phyloP scores from a whole-genome alignment of 35 echinoderm and acorn worm genomes.

The Lytechinus pictus region DNA sequence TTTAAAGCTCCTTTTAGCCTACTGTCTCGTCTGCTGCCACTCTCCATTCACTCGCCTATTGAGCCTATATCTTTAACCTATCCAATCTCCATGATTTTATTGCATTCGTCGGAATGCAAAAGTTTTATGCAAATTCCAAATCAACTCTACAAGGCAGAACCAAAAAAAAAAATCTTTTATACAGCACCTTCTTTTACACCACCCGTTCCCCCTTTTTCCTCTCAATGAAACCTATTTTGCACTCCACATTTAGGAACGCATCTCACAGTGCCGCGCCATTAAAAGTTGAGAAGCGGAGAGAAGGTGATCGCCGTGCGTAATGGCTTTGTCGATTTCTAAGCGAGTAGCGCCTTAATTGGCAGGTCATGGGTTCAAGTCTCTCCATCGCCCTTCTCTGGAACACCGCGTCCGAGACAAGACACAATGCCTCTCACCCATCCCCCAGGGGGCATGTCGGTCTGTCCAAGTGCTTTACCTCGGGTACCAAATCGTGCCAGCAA shows the following conservation, averaged over 20 bases:
- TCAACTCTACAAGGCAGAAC: background rate
- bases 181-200: background rate
- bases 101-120: background rate
- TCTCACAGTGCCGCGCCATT: background rate
- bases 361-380: constrained; percentile 23
- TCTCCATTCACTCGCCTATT: too few species aligned
- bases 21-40: too few species aligned
- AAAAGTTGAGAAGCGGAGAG: background rate
- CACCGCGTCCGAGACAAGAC: background rate
- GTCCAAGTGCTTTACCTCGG: background rate
- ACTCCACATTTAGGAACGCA: background rate
- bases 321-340: background rate
- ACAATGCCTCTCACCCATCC: background rate
- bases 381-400: background rate
- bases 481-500: background rate
- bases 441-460: background rate
- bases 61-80: background rate
- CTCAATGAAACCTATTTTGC: too few species aligned
- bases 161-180: background rate
- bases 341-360: constrained; percentile 17
- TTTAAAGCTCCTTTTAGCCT: too few species aligned
- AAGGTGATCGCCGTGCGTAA: background rate
- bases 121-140: background rate
- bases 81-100: background rate
- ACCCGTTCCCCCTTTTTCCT: background rate